Conservation (phyloP, 2,888 invertebrate species). For the Cantharis nigra region DNA sequence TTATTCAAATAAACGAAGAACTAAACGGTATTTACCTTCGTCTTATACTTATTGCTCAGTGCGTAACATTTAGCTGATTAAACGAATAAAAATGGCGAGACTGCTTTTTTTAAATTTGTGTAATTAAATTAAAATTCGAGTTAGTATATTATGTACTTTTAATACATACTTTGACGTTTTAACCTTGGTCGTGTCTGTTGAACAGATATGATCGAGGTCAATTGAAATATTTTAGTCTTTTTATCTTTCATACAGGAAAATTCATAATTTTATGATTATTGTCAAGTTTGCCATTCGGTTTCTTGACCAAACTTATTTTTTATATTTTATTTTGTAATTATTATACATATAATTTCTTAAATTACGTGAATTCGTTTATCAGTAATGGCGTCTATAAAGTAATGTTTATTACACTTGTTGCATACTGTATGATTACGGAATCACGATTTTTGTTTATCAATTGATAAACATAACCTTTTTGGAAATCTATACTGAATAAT, state of each 20-base stretch:
- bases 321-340: neutral
- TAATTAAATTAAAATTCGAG: neutral
- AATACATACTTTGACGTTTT: neutral
- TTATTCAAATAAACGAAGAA: neutral
- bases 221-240: neutral
- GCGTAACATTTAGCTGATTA: neutral
- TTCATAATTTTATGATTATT: neutral
- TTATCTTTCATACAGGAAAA: neutral
- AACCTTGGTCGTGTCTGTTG: slow-evolving; percentile 1
- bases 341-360: neutral
- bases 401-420: neutral
- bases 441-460: neutral
- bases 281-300: neutral
- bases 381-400: neutral
- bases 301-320: neutral
- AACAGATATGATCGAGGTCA: slow-evolving; percentile 1
- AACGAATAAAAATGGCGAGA: neutral
- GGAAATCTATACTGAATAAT: neutral
- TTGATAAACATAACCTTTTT: neutral
- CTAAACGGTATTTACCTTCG: no score
- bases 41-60: neutral
- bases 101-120: neutral
- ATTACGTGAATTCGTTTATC: neutral
- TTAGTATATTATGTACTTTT: neutral
- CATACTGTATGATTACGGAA: neutral